Evolutionary conservation across 2,113 vertebrate species (phyloP).

Genomic region (Prionailurus bengalensis): DNA sequence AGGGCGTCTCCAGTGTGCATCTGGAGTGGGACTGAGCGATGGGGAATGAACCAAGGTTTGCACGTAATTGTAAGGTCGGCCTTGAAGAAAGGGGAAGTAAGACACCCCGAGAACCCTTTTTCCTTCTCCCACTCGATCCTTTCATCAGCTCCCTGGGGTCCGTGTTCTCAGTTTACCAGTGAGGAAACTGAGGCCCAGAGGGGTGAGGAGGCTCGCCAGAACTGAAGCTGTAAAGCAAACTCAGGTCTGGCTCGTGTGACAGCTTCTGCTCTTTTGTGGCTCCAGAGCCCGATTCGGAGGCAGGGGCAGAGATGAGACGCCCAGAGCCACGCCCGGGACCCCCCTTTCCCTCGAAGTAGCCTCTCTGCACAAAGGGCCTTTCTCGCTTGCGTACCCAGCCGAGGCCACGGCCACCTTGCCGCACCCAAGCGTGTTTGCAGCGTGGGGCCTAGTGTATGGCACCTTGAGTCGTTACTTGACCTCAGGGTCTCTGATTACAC

Average conservation of each 20-base stretch:
- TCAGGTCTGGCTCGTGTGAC: background rate
- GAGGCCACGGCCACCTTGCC: background rate
- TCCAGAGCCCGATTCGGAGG: background rate
- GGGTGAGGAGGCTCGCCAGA: too few relatives aligned
- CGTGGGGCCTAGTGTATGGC: rapidly evolving
- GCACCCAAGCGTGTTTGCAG: background rate
- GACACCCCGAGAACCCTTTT: background rate
- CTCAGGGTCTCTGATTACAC: background rate
- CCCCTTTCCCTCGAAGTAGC: background rate
- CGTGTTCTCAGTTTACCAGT: background rate
- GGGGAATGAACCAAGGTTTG: background rate
- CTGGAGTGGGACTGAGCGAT: rapidly evolving
- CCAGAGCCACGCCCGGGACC: background rate
- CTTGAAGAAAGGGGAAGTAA: background rate
- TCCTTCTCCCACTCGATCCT: background rate
- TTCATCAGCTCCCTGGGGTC: too few relatives aligned
- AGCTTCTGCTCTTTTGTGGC: background rate
- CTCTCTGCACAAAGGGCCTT: background rate
- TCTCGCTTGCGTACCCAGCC: background rate
- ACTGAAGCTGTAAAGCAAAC: background rate
- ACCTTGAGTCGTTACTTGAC: background rate
- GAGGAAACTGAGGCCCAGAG: background rate
- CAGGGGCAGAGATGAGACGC: background rate
- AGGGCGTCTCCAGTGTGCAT: rapidly evolving
- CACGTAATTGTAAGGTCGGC: background rate